phyloP scores from a whole-genome alignment of 2,888 invertebrate genomes.

The Dermolepida albohirtum region DNA sequence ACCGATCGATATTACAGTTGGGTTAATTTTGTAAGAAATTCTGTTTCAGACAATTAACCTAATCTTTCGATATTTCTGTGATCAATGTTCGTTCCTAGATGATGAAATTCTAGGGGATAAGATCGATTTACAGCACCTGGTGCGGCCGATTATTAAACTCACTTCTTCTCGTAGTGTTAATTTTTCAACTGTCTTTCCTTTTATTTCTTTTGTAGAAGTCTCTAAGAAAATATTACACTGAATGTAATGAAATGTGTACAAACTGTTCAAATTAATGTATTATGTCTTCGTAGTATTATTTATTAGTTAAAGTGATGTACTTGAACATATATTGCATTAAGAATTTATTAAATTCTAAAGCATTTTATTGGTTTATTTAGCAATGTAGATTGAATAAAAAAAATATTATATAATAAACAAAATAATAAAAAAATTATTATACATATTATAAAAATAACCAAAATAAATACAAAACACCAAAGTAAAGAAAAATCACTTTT shows the following conservation, averaged over 20 bases:
- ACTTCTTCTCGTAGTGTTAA: slow-evolving; percentile 22
- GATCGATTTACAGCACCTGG: slow-evolving; percentile 34
- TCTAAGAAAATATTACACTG: neutral
- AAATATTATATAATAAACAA: too few relatives aligned
- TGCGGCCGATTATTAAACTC: slow-evolving; percentile 22
- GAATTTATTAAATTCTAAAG: too few relatives aligned
- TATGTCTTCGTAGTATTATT: neutral
- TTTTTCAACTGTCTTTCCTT: slow-evolving; percentile 28
- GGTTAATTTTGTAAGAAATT: too few relatives aligned
- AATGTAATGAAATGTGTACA: slow-evolving; percentile 4
- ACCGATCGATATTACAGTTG: too few relatives aligned
- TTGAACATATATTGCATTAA: too few relatives aligned
- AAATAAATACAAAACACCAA: too few relatives aligned
- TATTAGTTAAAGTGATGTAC: neutral
- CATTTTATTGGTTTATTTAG: too few relatives aligned
- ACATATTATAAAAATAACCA: too few relatives aligned
- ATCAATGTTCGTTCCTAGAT: slow-evolving; percentile 20
- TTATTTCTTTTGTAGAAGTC: neutral
- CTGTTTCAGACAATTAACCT: slow-evolving; percentile 23
- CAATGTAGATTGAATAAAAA: too few relatives aligned
- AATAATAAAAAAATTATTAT: too few relatives aligned
- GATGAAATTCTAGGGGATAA: slow-evolving; percentile 26
- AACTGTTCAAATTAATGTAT: slow-evolving; percentile 5
- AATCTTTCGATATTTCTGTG: slow-evolving; percentile 25
- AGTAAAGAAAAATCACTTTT: too few relatives aligned